Evolutionary conservation across 1,140 invertebrate species (phyloP), one percentile per base, ranked within the genome.

Genomic region (Melanaphis sacchari): DNA sequence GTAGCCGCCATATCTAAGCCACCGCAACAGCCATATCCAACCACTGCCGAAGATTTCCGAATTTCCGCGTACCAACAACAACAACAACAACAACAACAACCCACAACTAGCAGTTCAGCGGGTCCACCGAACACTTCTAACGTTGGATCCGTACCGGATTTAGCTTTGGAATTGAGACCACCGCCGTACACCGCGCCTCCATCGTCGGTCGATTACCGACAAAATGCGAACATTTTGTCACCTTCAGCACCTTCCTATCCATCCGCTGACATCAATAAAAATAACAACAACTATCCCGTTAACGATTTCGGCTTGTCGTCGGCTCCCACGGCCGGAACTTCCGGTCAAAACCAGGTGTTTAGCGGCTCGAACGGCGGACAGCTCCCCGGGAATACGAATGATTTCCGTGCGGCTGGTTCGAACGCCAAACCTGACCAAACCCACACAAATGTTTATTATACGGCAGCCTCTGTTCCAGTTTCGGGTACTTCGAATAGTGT

Each of bases 141-240:
- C 7, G 2, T 43, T 46, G 43, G 31, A 49, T 49, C 85, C n/a
- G 15, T 22, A 49, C n/a, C 87, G 9, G n/a, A 89, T 38, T 18
- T 89, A n/a, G 22, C 3, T 22, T 89, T 89, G n/a, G 87, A 89
- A 36, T 24, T 89, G n/a, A 89, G 43, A 89, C 87, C 87, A 22
- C 87, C 87, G 4, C 87, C 43, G n/a, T 52, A 89, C 46, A 52
- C n/a, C 21, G n/a, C n/a, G 4, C 40, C 31, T 5, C 26, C 41
- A 5, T 11, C 87, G 87, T 38, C 87, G 21, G 24, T 89, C 21
- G 85, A 87, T 22, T 52, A 89, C 2, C 31, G 3, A 43, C 40
- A 40, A 46, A n/a, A 31, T n/a, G 31, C 41, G 4, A 84, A 43
- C 40, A 21, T 87, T 7, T 43, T 1, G 9, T 49, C 85, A 21